These are phyloP conservation scores for Euplexia lucipara DNA, from an alignment of 2,888 invertebrate genomes.

Conservation along the genomic window DNA sequence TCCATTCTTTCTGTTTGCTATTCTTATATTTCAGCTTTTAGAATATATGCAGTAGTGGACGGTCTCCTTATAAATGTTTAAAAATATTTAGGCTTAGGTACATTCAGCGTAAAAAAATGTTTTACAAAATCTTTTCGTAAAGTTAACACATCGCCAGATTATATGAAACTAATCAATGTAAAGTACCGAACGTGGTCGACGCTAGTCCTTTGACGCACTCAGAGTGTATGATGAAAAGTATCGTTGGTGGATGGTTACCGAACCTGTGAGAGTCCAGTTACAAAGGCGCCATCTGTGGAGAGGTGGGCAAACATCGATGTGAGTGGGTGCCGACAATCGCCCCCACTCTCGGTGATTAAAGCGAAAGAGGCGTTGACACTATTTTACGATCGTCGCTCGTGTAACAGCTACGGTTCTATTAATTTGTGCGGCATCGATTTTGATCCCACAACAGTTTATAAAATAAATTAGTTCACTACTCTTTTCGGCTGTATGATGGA, in stretches of 20 bases:
- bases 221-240: constrained; percentile 84
- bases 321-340: constrained; percentile 86
- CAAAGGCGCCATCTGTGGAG: constrained; percentile 86
- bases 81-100: neutral
- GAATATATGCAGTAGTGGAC: neutral
- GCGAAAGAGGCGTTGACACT: constrained; percentile 88
- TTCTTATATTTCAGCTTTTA: constrained; percentile 39
- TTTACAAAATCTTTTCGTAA: constrained; percentile 15
- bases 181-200: constrained; percentile 62
- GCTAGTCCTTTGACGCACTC: constrained; percentile 73
- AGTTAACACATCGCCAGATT: constrained; percentile 20
- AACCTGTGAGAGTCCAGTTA: constrained; percentile 81
- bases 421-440: constrained; percentile 78
- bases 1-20: constrained; percentile 59
- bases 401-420: constrained; percentile 78
- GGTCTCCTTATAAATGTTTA: neutral
- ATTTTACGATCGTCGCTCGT: constrained; percentile 83
- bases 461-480: constrained; percentile 10
- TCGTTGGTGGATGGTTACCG: constrained; percentile 78
- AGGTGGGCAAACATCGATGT: constrained; percentile 85
- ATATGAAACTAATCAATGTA: constrained; percentile 69
- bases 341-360: constrained; percentile 90
- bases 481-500: neutral
- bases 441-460: constrained; percentile 58
- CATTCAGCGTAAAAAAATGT: neutral